These are phyloP conservation scores for Limenitis camilla DNA, from an alignment of 2,888 invertebrate species.

Conservation along the genomic window DNA sequence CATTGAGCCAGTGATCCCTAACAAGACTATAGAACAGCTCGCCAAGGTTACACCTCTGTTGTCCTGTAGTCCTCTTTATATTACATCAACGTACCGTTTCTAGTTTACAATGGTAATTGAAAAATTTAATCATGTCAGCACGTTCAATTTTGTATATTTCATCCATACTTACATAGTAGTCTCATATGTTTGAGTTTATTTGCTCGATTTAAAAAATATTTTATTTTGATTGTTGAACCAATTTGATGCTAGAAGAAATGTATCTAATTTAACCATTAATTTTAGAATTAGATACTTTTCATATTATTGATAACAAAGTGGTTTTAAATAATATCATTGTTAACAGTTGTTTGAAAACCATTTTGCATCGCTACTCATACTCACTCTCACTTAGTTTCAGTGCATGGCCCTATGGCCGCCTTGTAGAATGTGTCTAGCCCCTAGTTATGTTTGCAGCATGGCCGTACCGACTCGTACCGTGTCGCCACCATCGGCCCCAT, in stretches of 20 bases:
- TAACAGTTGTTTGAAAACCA: conserved; percentile 23
- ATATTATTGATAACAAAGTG: conserved; percentile 7
- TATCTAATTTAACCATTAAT: background rate
- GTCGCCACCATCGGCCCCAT: conserved; percentile 94
- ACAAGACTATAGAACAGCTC: conserved; percentile 47
- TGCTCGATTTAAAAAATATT: background rate
- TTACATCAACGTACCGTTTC: conserved; percentile 15
- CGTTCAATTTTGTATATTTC: background rate
- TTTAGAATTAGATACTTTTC: background rate
- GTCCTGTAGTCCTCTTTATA: conserved; percentile 37
- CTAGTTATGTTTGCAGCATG: conserved; percentile 85
- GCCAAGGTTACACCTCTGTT: conserved; percentile 57
- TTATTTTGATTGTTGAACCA: background rate
- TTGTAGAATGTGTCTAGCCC: conserved; percentile 72
- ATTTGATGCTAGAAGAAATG: background rate
- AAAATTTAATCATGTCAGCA: conserved; percentile 1
- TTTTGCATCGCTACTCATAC: conserved; percentile 41
- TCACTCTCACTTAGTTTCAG: conserved; percentile 42
- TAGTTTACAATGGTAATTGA: conserved; percentile 17
- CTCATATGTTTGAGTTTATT: background rate
- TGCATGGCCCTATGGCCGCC: conserved; percentile 69
- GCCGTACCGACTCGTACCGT: conserved; percentile 97
- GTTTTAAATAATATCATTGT: conserved; percentile 7
- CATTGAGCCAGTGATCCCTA: conserved; percentile 61
- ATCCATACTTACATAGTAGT: background rate